Percentiles rank a stretch among this genome's conserved stretches.
Conservation (phyloP, 2,888 invertebrate species). For the Schizaphis graminum region DNA sequence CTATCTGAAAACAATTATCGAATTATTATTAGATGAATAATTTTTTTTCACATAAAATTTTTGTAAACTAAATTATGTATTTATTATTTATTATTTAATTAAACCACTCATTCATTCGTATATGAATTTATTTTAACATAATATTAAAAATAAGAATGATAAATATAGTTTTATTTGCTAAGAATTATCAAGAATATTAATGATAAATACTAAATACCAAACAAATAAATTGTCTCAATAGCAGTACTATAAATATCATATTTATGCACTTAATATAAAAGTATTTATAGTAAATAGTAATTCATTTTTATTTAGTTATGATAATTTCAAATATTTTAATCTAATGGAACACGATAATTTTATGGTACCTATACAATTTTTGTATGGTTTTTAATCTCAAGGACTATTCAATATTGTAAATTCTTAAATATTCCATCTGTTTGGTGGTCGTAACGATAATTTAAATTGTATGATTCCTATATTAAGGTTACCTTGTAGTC, state of each 20-base stretch:
- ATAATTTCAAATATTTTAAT: constrained; percentile 6
- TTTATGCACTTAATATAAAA: neutral
- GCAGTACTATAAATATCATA: neutral
- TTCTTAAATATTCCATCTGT: constrained; percentile 18
- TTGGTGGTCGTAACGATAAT: constrained; percentile 11
- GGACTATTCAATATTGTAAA: constrained; percentile 6
- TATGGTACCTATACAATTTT: neutral
- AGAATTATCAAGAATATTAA: neutral
- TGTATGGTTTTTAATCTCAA: neutral
- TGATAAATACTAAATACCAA: neutral
- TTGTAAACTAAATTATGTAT: neutral
- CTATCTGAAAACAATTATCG: neutral
- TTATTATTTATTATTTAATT: too few species aligned
- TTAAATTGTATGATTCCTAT: neutral
- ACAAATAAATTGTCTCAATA: neutral
- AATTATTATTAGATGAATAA: neutral
- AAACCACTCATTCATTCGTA: neutral
- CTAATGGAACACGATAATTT: neutral
- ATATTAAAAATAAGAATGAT: neutral
- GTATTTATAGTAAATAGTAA: neutral
- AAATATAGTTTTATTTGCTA: neutral
- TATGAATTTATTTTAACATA: neutral
- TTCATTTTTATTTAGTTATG: constrained; percentile 4
- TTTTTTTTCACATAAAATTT: neutral
- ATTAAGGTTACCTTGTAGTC: constrained; percentile 26